Conservation (phyloP, 1,140 invertebrate genomes). For the Homalodisca vitripennis region DNA sequence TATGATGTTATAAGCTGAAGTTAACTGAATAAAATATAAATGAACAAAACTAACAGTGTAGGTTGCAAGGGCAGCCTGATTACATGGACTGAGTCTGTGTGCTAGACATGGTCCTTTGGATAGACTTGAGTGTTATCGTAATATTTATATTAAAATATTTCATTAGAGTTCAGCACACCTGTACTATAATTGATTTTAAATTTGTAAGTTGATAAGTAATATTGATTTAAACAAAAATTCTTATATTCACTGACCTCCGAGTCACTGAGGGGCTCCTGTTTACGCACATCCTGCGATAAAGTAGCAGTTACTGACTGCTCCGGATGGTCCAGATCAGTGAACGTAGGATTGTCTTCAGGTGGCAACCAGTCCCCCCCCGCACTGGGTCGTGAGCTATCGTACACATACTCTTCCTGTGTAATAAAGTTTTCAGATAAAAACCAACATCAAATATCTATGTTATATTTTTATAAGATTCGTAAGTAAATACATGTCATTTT, state of each 20-base stretch:
- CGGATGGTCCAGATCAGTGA: conserved; percentile 41
- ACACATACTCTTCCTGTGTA: conserved; percentile 24
- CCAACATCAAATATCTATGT: neutral
- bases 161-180: too few relatives aligned
- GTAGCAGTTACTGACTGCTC: conserved; percentile 4
- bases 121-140: too few relatives aligned
- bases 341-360: neutral
- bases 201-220: too few relatives aligned
- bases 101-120: too few relatives aligned
- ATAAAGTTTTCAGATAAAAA: neutral
- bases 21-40: too few relatives aligned
- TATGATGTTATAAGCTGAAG: too few relatives aligned
- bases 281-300: neutral
- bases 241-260: conserved; percentile 13
- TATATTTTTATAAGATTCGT: neutral
- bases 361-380: conserved; percentile 3
- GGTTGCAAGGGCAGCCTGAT: too few relatives aligned
- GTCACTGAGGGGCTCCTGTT: conserved; percentile 1
- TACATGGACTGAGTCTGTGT: too few relatives aligned
- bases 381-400: conserved; percentile 23
- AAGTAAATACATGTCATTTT: neutral
- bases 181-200: too few relatives aligned
- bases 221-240: too few relatives aligned
- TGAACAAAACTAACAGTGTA: too few relatives aligned
- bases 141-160: too few relatives aligned